A percentile compares a stretch with the other conserved stretches of the same genome.
phyloP scores from a whole-genome alignment of 2,888 invertebrate species.

The Leucophenga montana region DNA sequence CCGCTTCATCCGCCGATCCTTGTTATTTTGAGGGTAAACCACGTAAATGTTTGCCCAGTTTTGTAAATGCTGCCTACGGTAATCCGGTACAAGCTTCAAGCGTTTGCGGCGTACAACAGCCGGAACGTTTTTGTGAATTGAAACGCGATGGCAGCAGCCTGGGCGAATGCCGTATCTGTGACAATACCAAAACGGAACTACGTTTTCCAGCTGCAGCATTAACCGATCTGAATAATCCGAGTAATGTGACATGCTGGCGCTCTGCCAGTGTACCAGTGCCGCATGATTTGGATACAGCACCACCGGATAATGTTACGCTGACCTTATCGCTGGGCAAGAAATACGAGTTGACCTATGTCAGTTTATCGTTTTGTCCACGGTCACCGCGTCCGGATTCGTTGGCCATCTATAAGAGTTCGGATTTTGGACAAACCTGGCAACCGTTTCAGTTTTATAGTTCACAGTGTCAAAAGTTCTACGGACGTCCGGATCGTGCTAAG shows the following conservation, averaged over 20 bases:
- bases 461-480: constrained; percentile 93
- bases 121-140: constrained; percentile 84
- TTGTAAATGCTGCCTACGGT: constrained; percentile 98
- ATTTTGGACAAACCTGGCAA: constrained; percentile 97
- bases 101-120: constrained; percentile 88
- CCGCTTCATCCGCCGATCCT: constrained; percentile 79
- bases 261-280: constrained; percentile 86
- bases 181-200: constrained; percentile 83
- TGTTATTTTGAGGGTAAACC: constrained; percentile 93
- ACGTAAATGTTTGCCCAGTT: constrained; percentile 95
- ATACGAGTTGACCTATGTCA: constrained; percentile 98
- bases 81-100: constrained; percentile 90
- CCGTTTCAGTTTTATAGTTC: constrained; percentile 99
- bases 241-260: constrained; percentile 98
- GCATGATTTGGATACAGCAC: constrained; percentile 81
- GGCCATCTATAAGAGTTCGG: constrained; percentile 97
- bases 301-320: constrained; percentile 94
- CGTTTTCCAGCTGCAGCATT: constrained; percentile 87
- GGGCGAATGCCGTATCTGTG: constrained; percentile 84
- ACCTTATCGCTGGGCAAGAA: constrained; percentile 95
- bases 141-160: constrained; percentile 67
- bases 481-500: constrained; percentile 88
- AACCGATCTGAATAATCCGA: constrained; percentile 97
- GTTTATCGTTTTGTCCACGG: constrained; percentile 94
- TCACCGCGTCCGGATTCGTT: constrained; percentile 96